Evolutionary conservation across 1,140 invertebrate genomes (phyloP).

Genomic region (Panagrolaimus sp.): DNA sequence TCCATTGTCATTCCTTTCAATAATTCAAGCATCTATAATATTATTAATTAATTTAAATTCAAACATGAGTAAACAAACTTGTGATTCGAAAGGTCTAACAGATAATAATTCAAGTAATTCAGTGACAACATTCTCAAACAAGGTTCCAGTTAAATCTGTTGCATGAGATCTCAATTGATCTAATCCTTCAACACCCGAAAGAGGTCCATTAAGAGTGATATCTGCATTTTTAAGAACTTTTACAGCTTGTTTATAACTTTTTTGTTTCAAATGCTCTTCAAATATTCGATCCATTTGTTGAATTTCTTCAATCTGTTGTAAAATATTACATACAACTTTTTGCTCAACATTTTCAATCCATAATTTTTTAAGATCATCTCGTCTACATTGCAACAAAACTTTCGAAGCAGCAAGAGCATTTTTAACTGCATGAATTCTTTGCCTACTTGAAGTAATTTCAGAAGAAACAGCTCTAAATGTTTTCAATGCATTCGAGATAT

Average conservation of each 20-base stretch:
- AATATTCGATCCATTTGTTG: conserved; percentile 48
- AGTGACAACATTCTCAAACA: conserved; percentile 44
- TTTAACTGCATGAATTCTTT: conserved; percentile 75
- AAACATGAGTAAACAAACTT: conserved; percentile 28
- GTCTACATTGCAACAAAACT: conserved; percentile 76
- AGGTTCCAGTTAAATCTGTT: conserved; percentile 24
- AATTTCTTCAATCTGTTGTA: conserved; percentile 53
- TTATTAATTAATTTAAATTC: not conserved
- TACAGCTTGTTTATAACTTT: conserved; percentile 43
- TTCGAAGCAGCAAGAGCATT: conserved; percentile 84
- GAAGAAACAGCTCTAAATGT: conserved; percentile 75
- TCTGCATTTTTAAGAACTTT: conserved; percentile 38
- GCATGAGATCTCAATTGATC: conserved; percentile 40
- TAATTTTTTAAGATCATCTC: conserved; percentile 81
- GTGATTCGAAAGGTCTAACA: conserved; percentile 50
- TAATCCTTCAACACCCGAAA: conserved; percentile 46
- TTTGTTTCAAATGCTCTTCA: conserved; percentile 33
- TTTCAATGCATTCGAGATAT: conserved; percentile 78
- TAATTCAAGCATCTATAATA: conserved; percentile 36
- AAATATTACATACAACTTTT: conserved; percentile 42
- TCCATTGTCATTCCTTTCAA: conserved; percentile 27
- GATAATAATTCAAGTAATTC: conserved; percentile 43
- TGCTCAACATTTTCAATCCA: conserved; percentile 56
- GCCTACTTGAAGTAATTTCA: conserved; percentile 71
- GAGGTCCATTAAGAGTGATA: conserved; percentile 45